phyloP scores from a whole-genome alignment of 2,888 invertebrate species.

The Auanema sp. region DNA sequence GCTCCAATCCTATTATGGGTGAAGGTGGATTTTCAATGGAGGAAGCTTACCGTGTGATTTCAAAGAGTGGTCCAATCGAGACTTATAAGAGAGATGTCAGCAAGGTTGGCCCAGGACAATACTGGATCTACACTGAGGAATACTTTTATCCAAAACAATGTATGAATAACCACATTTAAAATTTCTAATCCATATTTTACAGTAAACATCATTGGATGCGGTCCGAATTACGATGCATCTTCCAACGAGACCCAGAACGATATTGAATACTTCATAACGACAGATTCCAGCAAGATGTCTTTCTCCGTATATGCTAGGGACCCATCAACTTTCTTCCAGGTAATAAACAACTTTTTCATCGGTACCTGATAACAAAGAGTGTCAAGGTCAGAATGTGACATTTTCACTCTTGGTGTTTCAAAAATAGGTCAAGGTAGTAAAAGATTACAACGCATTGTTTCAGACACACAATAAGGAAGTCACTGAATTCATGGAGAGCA shows the following conservation, averaged over 20 bases:
- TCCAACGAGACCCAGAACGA: not conserved
- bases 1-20: constrained; percentile 63
- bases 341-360: constrained; percentile 14
- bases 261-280: constrained; percentile 62
- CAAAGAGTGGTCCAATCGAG: constrained; percentile 64
- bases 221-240: not conserved
- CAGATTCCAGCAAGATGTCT: constrained; percentile 62
- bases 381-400: not conserved
- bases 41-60: constrained; percentile 61
- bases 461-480: constrained; percentile 64
- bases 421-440: not conserved
- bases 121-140: constrained; percentile 65
- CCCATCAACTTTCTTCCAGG: constrained; percentile 60
- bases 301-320: constrained; percentile 63
- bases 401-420: not conserved
- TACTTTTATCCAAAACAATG: constrained; percentile 65
- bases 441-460: constrained; percentile 18
- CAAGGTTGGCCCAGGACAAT: constrained; percentile 63
- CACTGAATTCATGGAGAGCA: constrained; percentile 55
- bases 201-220: not conserved
- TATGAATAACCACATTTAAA: constrained; percentile 21
- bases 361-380: not conserved
- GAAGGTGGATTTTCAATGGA: constrained; percentile 64
- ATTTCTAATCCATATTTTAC: not conserved
- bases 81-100: constrained; percentile 64